A percentile compares a stretch with the other conserved stretches of the same genome.
phyloP scores from a whole-genome alignment of 92 coral and sea anemone species.

The Palythoa grandis region DNA sequence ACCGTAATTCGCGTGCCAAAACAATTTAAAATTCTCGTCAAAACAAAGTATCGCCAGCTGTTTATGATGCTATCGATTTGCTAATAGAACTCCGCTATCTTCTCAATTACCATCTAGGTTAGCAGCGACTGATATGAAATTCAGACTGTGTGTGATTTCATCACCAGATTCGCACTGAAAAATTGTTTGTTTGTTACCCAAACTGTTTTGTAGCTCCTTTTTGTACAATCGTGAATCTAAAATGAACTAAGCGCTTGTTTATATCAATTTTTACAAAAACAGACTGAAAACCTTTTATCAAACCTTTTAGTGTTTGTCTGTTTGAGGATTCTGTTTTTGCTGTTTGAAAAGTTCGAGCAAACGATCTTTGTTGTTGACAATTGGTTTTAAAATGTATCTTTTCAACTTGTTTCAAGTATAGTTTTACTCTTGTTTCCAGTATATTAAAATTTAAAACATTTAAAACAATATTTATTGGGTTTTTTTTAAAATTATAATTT shows the following conservation, averaged over 20 bases:
- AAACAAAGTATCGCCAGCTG: background rate
- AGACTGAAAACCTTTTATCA: background rate
- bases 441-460: too few relatives aligned
- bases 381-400: too few relatives aligned
- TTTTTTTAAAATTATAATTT: too few relatives aligned
- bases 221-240: background rate
- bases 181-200: background rate
- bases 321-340: background rate
- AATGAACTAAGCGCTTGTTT: background rate
- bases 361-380: background rate
- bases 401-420: too few relatives aligned
- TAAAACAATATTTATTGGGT: too few relatives aligned
- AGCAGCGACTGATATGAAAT: background rate
- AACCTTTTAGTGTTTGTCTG: background rate
- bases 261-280: background rate
- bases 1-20: slow-evolving; percentile 37
- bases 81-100: background rate
- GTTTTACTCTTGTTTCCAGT: too few relatives aligned
- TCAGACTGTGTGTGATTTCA: background rate
- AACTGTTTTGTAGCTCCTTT: background rate
- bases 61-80: background rate
- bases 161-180: background rate
- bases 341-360: background rate
- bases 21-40: slow-evolving; percentile 24
- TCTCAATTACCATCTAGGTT: background rate